These are phyloP conservation scores for Nomia melanderi DNA, from an alignment of 1,140 invertebrate species.

Conservation along the genomic window DNA sequence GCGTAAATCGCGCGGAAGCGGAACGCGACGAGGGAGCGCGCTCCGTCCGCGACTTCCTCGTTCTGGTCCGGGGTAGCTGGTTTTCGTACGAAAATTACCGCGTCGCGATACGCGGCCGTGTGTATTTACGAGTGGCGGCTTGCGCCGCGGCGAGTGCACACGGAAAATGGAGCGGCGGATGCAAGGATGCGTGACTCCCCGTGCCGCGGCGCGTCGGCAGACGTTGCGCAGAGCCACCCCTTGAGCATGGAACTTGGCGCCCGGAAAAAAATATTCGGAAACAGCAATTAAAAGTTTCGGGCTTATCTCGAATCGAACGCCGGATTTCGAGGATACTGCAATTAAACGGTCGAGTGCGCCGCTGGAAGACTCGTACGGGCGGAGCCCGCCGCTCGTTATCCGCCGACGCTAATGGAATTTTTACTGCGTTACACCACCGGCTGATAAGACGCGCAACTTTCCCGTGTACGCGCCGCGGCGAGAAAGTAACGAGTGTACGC, in stretches of 20 bases:
- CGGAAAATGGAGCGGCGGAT: conserved; percentile 27
- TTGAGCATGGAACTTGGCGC: background rate
- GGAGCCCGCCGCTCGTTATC: conserved; percentile 5
- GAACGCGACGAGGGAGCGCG: conserved; percentile 58
- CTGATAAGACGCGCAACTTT: background rate
- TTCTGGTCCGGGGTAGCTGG: conserved; percentile 30
- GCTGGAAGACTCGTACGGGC: conserved; percentile 1
- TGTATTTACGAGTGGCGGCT: conserved; percentile 40
- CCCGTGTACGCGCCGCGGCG: background rate
- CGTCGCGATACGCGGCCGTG: conserved; percentile 12
- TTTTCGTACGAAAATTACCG: conserved; percentile 53
- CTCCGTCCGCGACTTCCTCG: conserved; percentile 2
- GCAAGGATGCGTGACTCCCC: conserved; percentile 47
- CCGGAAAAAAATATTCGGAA: conserved; percentile 32
- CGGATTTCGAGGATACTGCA: conserved; percentile 31
- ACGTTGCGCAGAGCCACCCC: conserved; percentile 8
- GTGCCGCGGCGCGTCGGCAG: background rate
- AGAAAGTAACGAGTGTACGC: background rate
- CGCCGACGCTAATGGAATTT: conserved; percentile 21
- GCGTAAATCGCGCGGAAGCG: conserved; percentile 68
- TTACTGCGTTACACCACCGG: background rate
- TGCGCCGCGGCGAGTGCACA: background rate
- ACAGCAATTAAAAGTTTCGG: conserved; percentile 36
- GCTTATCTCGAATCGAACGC: conserved; percentile 21
- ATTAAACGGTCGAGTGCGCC: conserved; percentile 33